A percentile compares a stretch with the other conserved stretches of the same genome.
Evolutionary conservation across 2,888 invertebrate genomes (phyloP).

Genomic region (Stenotaenia linearis): DNA sequence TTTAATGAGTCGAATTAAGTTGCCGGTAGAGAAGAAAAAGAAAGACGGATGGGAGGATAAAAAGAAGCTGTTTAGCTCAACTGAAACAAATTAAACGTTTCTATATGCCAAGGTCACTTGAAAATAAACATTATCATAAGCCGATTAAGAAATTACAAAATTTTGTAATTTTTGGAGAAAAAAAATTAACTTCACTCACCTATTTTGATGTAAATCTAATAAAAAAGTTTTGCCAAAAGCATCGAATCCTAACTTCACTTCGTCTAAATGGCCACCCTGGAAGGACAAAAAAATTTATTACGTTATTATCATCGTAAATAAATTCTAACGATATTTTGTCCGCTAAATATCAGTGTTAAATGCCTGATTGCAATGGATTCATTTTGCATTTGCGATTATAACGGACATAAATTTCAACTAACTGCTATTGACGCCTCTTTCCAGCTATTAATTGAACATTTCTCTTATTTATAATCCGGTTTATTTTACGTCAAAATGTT

Average conservation of each 20-base stretch:
- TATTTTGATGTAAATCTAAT: conserved; percentile 14
- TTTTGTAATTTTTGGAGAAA: background rate
- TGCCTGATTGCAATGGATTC: background rate
- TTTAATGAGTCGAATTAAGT: conserved; percentile 14
- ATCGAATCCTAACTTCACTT: conserved; percentile 8
- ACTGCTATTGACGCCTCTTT: conserved; percentile 13
- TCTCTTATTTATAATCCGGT: background rate
- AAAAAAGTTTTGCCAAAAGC: conserved; percentile 24
- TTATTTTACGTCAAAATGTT: background rate
- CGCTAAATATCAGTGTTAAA: background rate
- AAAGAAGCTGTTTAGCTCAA: conserved; percentile 1
- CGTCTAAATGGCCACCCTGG: background rate
- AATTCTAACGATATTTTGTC: background rate
- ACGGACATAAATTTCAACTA: background rate
- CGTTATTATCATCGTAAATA: too few species aligned
- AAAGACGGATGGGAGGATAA: background rate
- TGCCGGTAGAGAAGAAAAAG: background rate
- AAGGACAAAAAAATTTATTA: background rate
- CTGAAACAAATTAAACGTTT: background rate
- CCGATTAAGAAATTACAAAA: too few species aligned
- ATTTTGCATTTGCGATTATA: background rate
- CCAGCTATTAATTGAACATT: conserved; percentile 12
- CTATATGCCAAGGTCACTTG: background rate
- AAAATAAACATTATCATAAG: background rate
- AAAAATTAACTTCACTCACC: background rate